Conservation (phyloP, 2,113 vertebrate species). For the Odocoileus virginianus region DNA sequence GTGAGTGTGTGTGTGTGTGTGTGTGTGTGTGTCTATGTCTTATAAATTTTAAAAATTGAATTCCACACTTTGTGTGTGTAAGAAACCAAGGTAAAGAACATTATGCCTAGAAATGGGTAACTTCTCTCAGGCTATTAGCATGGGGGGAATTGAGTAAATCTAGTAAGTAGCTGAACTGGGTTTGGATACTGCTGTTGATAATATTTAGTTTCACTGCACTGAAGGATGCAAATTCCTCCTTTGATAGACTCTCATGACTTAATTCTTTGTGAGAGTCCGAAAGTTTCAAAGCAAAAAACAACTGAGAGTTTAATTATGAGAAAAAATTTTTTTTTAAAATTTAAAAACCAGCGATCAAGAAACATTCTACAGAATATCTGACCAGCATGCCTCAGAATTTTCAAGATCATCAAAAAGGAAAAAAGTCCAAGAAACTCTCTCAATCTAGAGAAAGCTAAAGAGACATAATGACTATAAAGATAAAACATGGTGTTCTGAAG, state of each 20-base stretch:
- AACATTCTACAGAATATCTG: neutral
- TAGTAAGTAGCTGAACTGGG: neutral
- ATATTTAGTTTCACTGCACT: neutral
- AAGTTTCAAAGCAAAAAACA: neutral
- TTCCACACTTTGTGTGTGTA: neutral
- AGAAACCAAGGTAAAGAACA: conserved; percentile 4
- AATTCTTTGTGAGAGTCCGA: neutral
- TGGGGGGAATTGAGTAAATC: neutral
- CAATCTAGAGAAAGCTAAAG: neutral
- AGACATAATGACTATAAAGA: neutral
- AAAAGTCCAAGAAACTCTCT: neutral
- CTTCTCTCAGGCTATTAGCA: neutral
- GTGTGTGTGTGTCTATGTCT: neutral
- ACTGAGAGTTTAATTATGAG: neutral
- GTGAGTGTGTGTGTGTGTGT: too few species aligned
- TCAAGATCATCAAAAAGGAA: neutral
- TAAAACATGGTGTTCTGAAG: neutral
- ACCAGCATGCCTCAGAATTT: neutral
- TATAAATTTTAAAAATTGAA: neutral
- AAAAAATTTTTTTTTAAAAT: neutral
- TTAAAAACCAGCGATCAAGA: neutral
- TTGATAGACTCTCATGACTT: neutral
- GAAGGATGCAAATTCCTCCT: neutral
- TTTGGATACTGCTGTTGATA: neutral
- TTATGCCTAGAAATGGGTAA: neutral